These are phyloP conservation scores for Myathropa florea DNA, from an alignment of 2,888 invertebrate genomes.

Conservation along the genomic window DNA sequence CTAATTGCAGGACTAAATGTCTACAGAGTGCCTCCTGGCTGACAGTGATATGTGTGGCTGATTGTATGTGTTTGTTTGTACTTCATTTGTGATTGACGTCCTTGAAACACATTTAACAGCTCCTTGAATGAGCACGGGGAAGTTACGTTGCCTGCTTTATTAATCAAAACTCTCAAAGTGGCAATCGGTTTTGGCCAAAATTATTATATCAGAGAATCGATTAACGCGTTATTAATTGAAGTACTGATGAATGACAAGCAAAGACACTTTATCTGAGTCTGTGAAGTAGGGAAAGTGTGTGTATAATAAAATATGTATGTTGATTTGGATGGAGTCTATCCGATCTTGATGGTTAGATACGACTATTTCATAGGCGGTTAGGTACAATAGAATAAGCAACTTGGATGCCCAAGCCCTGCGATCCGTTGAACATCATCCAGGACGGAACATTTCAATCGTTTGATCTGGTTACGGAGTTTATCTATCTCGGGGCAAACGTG, in stretches of 20 bases:
- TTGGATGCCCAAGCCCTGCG: too few species aligned
- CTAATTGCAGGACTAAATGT: slow-evolving; percentile 28
- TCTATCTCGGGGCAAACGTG: too few species aligned
- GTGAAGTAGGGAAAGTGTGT: neutral
- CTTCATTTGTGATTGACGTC: neutral
- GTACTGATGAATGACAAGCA: neutral
- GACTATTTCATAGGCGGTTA: too few species aligned
- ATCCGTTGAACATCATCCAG: too few species aligned
- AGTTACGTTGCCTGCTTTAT: neutral
- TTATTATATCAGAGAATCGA: slow-evolving; percentile 37
- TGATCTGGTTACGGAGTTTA: too few species aligned
- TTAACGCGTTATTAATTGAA: slow-evolving; percentile 34
- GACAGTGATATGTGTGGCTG: neutral
- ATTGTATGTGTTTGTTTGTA: neutral
- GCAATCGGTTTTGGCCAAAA: slow-evolving; percentile 47
- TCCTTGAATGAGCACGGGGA: neutral
- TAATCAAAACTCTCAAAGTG: slow-evolving; percentile 8
- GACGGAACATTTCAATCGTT: too few species aligned
- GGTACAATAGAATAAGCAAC: too few species aligned
- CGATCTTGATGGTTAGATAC: too few species aligned
- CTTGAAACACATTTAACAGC: neutral
- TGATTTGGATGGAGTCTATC: too few species aligned
- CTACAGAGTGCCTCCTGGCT: slow-evolving; percentile 14
- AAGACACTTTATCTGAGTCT: neutral
- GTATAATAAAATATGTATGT: too few species aligned